Percentiles rank a stretch among this genome's conserved stretches.
Conservation (phyloP, 2,113 vertebrate genomes). For the Neogale vison region DNA sequence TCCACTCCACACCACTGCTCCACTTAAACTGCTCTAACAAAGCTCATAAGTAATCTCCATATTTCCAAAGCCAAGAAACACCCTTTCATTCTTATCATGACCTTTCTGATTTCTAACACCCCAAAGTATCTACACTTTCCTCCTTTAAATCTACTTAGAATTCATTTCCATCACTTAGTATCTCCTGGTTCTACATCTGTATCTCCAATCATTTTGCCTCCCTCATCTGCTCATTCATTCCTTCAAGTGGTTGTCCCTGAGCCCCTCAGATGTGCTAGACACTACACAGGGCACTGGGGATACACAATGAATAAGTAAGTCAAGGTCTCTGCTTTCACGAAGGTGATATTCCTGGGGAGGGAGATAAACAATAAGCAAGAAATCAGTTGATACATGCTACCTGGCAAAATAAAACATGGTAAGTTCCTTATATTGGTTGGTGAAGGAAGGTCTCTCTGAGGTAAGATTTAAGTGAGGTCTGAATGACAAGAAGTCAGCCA, state of each 20-base stretch:
- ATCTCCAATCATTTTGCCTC: neutral
- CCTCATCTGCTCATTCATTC: neutral
- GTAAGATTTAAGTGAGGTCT: neutral
- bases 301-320: neutral
- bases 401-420: neutral
- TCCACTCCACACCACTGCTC: neutral
- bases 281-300: neutral
- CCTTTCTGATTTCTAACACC: neutral
- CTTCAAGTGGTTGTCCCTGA: neutral
- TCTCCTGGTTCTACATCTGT: neutral
- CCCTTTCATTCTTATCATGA: neutral
- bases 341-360: neutral
- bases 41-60: neutral
- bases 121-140: neutral
- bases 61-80: neutral
- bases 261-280: neutral
- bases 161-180: neutral
- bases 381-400: neutral
- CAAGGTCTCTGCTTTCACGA: neutral
- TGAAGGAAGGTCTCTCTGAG: constrained; percentile 1
- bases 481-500: neutral
- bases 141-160: neutral
- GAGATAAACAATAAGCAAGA: neutral
- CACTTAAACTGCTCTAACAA: neutral
- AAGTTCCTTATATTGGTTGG: neutral